These are phyloP conservation scores for Luscinia luscinia DNA, from an alignment of 2,797 vertebrate genomes.

Conservation along the genomic window DNA sequence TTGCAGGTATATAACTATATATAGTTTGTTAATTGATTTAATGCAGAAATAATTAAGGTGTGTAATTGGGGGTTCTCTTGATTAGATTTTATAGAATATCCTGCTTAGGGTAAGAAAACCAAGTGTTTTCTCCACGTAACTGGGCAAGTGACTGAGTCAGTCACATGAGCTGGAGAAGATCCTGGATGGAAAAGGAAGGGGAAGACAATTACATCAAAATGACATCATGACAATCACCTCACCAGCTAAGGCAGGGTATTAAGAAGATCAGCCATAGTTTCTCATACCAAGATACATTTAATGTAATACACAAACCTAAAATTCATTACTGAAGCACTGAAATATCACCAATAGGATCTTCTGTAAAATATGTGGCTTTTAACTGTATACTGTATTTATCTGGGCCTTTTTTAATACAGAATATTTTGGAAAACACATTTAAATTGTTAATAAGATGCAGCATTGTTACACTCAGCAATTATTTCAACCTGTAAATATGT, in stretches of 20 bases:
- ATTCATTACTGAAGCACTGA: conserved; percentile 17
- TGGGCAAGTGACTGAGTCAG: neutral
- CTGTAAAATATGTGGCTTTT: conserved; percentile 24
- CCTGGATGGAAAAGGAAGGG: neutral
- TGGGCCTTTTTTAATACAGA: neutral
- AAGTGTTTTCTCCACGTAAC: neutral
- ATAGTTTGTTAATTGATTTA: neutral
- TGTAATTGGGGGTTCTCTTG: neutral
- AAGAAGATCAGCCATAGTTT: conserved; percentile 19
- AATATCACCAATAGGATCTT: neutral
- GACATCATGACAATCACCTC: conserved; percentile 12
- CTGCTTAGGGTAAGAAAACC: neutral
- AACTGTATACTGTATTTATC: conserved; percentile 26
- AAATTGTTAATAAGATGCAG: conserved; percentile 54
- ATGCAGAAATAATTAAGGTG: neutral
- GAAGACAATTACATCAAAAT: neutral
- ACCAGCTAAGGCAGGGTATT: neutral
- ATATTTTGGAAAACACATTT: conserved; percentile 32
- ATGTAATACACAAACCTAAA: neutral
- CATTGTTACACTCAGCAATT: conserved; percentile 55
- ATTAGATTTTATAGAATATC: neutral
- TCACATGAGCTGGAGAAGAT: neutral
- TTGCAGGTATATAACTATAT: neutral
- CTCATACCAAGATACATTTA: conserved; percentile 10
- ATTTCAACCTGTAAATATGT: conserved; percentile 57